Conservation (phyloP, 2,888 invertebrate genomes). For the Drosophila quinaria region DNA sequence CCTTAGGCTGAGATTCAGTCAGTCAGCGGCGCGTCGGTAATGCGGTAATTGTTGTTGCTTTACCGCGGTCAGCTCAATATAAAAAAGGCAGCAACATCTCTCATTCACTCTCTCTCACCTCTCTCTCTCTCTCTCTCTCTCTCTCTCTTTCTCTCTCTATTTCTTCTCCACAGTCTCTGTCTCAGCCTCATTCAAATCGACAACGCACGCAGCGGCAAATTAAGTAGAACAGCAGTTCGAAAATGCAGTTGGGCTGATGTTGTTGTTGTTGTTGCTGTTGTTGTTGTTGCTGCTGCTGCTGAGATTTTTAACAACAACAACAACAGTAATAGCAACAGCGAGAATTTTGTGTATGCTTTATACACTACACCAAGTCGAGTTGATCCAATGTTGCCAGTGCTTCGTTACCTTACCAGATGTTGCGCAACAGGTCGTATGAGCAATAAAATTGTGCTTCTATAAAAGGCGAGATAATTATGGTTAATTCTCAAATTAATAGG, state of each 20-base stretch:
- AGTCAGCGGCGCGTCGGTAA: slow-evolving; percentile 77
- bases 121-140: neutral
- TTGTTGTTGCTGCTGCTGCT: slow-evolving; percentile 22
- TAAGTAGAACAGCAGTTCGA: slow-evolving; percentile 77
- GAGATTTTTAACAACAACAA: slow-evolving; percentile 49
- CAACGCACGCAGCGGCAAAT: slow-evolving; percentile 80
- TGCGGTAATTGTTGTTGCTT: slow-evolving; percentile 78
- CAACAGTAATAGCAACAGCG: slow-evolving; percentile 23
- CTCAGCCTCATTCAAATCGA: slow-evolving; percentile 57
- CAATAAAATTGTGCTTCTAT: neutral
- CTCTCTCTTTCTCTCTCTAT: neutral
- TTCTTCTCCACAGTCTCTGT: slow-evolving; percentile 19
- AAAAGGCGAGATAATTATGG: neutral
- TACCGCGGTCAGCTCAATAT: slow-evolving; percentile 31
- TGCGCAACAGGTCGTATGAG: slow-evolving; percentile 10
- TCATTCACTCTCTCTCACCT: slow-evolving; percentile 9
- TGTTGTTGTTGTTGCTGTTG: slow-evolving; percentile 34
- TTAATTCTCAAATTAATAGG: too few species aligned
- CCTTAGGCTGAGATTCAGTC: slow-evolving; percentile 45
- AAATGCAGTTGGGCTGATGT: slow-evolving; percentile 52
- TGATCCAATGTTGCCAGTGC: neutral
- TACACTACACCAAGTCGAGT: slow-evolving; percentile 24
- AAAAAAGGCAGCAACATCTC: slow-evolving; percentile 12
- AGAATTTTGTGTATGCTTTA: slow-evolving; percentile 19
- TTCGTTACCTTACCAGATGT: neutral